phyloP scores from a whole-genome alignment of 1,140 invertebrate species.

The Lepidotrigona ventralis region DNA sequence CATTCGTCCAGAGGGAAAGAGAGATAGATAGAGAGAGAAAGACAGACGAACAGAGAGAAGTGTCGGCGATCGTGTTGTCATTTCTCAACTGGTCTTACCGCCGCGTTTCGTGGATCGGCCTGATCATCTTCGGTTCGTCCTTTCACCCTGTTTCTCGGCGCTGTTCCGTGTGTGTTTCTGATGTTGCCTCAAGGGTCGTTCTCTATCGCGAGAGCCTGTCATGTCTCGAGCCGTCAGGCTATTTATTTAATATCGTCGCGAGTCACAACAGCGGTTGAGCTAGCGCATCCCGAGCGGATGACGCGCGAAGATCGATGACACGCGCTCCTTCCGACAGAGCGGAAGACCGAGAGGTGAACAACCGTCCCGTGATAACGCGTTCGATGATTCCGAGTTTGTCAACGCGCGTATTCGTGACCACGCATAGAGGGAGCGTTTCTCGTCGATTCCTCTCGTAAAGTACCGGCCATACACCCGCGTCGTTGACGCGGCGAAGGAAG shows the following conservation, averaged over 20 bases:
- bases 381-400: background rate
- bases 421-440: background rate
- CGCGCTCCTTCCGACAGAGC: background rate
- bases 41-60: constrained; percentile 1
- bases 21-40: background rate
- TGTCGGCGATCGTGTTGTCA: constrained; percentile 68
- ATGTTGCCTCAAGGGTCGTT: background rate
- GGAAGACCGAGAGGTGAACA: background rate
- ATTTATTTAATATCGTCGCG: constrained; percentile 71
- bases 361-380: background rate
- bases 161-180: background rate
- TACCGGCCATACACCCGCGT: constrained; percentile 1
- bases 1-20: background rate
- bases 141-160: constrained; percentile 7
- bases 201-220: constrained; percentile 31
- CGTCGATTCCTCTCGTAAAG: background rate
- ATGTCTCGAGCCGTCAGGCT: constrained; percentile 56
- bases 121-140: constrained; percentile 18
- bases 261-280: constrained; percentile 38
- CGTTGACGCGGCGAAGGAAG: constrained; percentile 42
- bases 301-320: constrained; percentile 49
- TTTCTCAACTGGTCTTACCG: constrained; percentile 66
- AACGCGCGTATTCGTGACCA: background rate
- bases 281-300: background rate
- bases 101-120: constrained; percentile 51